Conservation (phyloP, 30 jellyfish, hydroid and myxozoan genomes). For the Cassiopea xamachana region DNA sequence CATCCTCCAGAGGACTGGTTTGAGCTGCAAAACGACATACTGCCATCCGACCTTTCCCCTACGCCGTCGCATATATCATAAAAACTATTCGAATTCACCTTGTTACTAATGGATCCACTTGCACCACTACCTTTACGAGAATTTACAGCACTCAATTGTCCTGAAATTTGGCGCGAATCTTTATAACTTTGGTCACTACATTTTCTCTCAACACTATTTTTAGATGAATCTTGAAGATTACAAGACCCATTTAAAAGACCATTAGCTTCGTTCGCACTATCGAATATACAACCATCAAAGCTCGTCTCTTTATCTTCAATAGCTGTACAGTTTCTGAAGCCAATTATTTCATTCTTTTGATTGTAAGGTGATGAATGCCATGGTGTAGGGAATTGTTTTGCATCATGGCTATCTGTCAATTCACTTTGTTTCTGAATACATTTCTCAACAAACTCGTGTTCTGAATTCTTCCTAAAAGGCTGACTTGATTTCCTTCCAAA, state of each 20-base stretch:
- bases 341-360: neutral
- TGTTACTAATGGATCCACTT: too few species aligned
- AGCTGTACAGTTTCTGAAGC: neutral
- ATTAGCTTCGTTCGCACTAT: neutral
- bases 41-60: too few species aligned
- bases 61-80: too few species aligned
- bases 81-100: too few species aligned
- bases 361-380: constrained; percentile 64
- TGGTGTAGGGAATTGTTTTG: neutral
- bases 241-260: neutral
- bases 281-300: constrained; percentile 1
- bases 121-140: too few species aligned
- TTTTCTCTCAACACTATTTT: neutral
- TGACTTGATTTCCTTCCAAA: constrained; percentile 45
- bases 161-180: too few species aligned
- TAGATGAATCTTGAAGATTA: neutral
- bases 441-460: neutral
- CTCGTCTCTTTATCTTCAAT: constrained; percentile 10
- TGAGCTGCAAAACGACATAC: too few species aligned
- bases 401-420: neutral
- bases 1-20: too few species aligned
- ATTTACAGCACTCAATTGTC: too few species aligned
- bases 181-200: too few species aligned
- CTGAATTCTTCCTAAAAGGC: neutral
- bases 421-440: neutral